A percentile compares a stretch with the other conserved stretches of the same genome.
These are phyloP conservation scores for Heteropelma amictum DNA, from an alignment of 2,888 invertebrate genomes.

Conservation along the genomic window DNA sequence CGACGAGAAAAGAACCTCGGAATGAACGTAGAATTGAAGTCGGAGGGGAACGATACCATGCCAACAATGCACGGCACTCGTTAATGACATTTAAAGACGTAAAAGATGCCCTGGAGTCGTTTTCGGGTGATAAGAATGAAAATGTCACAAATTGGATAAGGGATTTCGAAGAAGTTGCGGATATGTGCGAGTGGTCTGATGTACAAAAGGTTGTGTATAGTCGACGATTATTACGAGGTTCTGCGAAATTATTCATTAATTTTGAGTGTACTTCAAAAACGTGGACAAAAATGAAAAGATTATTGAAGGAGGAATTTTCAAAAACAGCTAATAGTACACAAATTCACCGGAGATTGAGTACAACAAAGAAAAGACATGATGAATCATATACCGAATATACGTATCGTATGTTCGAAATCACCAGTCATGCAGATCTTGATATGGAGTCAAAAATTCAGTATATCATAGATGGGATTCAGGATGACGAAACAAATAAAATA, in stretches of 20 bases:
- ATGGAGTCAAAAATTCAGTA: slow-evolving; percentile 27
- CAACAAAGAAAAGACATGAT: neutral
- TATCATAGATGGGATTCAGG: slow-evolving; percentile 38
- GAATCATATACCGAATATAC: slow-evolving; percentile 46
- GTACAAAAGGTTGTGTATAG: slow-evolving; percentile 51
- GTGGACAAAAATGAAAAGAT: slow-evolving; percentile 45
- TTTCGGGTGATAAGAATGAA: slow-evolving; percentile 32
- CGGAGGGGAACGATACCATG: neutral
- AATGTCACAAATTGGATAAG: slow-evolving; percentile 38
- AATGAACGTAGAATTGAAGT: too few species aligned
- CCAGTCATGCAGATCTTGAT: slow-evolving; percentile 45
- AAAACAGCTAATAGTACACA: slow-evolving; percentile 37
- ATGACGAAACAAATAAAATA: slow-evolving; percentile 34
- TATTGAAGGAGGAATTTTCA: slow-evolving; percentile 40
- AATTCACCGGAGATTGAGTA: slow-evolving; percentile 38
- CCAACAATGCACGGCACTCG: neutral
- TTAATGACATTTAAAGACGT: slow-evolving; percentile 42
- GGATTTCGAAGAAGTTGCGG: slow-evolving; percentile 52
- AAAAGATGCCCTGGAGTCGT: slow-evolving; percentile 17
- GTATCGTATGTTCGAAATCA: slow-evolving; percentile 49
- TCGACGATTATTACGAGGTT: slow-evolving; percentile 47
- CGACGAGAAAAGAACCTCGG: neutral
- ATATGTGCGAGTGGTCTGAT: slow-evolving; percentile 48
- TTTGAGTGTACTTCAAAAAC: slow-evolving; percentile 31
- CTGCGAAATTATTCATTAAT: slow-evolving; percentile 52